These are phyloP conservation scores for Listronotus oregonensis DNA, from an alignment of 1,140 invertebrate genomes.

Conservation along the genomic window DNA sequence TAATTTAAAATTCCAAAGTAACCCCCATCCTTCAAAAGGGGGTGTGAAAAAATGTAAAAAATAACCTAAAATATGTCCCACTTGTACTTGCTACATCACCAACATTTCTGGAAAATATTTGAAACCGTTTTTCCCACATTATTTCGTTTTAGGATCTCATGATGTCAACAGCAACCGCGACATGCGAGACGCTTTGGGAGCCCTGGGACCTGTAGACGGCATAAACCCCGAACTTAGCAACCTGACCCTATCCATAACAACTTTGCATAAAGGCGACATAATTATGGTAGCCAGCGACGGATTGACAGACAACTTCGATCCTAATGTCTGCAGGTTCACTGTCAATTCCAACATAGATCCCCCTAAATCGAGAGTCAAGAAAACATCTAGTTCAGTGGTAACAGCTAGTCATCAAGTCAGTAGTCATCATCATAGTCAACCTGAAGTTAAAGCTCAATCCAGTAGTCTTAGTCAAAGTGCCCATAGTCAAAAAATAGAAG, in stretches of 20 bases:
- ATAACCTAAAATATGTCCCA: too few species aligned
- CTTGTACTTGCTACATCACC: too few species aligned
- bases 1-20: too few species aligned
- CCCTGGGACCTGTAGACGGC: conserved; percentile 87
- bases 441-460: conserved; percentile 2
- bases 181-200: conserved; percentile 90
- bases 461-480: not conserved
- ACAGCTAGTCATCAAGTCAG: conserved; percentile 9
- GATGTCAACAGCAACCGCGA: conserved; percentile 87
- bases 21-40: too few species aligned
- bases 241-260: conserved; percentile 86
- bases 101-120: too few species aligned
- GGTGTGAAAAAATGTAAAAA: too few species aligned
- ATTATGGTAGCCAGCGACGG: conserved; percentile 91
- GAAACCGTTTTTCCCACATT: too few species aligned
- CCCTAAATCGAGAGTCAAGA: conserved; percentile 13
- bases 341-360: conserved; percentile 56
- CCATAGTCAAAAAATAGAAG: conserved; percentile 13
- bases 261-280: conserved; percentile 82
- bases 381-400: conserved; percentile 7
- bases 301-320: conserved; percentile 94
- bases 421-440: not conserved
- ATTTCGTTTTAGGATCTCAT: conserved; percentile 81
- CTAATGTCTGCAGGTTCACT: conserved; percentile 92
- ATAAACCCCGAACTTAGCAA: conserved; percentile 83